phyloP scores from a whole-genome alignment of 2,888 invertebrate genomes.

The Diaprepes abbreviatus region DNA sequence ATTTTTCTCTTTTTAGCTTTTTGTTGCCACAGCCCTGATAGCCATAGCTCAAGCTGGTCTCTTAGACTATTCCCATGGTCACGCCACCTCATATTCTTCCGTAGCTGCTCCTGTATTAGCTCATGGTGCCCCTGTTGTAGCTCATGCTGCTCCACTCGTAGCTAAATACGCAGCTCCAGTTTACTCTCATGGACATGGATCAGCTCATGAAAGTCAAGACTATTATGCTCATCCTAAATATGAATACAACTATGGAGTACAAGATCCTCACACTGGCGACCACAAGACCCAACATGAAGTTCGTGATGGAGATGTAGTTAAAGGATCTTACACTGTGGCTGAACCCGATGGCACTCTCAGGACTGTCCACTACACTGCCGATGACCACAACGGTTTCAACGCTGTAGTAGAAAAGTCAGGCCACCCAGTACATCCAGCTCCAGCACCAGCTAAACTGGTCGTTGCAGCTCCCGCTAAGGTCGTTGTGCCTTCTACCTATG shows the following conservation, averaged over 20 bases:
- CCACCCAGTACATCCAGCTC: slow-evolving; percentile 68
- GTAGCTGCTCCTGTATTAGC: slow-evolving; percentile 31
- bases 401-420: slow-evolving; percentile 78
- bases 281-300: slow-evolving; percentile 73
- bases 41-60: slow-evolving; percentile 54
- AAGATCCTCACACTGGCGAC: slow-evolving; percentile 73
- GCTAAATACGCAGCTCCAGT: slow-evolving; percentile 51
- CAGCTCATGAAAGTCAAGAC: slow-evolving; percentile 35
- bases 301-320: slow-evolving; percentile 73
- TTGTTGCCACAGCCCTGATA: slow-evolving; percentile 50
- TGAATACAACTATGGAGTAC: slow-evolving; percentile 72
- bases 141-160: slow-evolving; percentile 50
- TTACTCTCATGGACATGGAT: slow-evolving; percentile 36
- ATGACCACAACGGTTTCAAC: slow-evolving; percentile 57
- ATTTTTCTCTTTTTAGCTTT: slow-evolving; percentile 45
- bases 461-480: slow-evolving; percentile 27
- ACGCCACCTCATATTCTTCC: slow-evolving; percentile 30
- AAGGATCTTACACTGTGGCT: slow-evolving; percentile 59
- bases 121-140: slow-evolving; percentile 26
- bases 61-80: slow-evolving; percentile 43
- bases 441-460: slow-evolving; percentile 27
- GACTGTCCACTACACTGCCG: slow-evolving; percentile 60
- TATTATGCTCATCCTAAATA: slow-evolving; percentile 71
- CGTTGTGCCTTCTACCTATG: slow-evolving; percentile 1
- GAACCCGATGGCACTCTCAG: slow-evolving; percentile 61